A percentile compares a stretch with the other conserved stretches of the same genome.
phyloP scores from a whole-genome alignment of 2,888 invertebrate species.

The Aricia artaxerxes region DNA sequence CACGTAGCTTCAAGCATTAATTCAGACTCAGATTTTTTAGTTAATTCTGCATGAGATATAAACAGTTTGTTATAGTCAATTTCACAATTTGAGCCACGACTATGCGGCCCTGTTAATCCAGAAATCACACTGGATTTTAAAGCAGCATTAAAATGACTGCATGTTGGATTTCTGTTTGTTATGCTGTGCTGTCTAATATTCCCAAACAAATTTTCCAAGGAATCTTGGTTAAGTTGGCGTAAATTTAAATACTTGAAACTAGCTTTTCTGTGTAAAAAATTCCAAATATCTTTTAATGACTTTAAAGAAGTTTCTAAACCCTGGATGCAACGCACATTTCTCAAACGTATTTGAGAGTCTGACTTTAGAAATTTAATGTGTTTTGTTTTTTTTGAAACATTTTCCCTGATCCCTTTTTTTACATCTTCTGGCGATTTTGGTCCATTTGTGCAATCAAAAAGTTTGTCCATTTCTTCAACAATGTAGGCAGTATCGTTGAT shows the following conservation, averaged over 20 bases:
- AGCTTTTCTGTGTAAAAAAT: slow-evolving; percentile 34
- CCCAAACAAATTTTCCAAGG: slow-evolving; percentile 36
- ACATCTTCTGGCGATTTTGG: slow-evolving; percentile 37
- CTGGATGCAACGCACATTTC: slow-evolving; percentile 34
- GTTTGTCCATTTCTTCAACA: too few relatives aligned
- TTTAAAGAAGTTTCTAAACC: slow-evolving; percentile 32
- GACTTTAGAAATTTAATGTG: slow-evolving; percentile 36
- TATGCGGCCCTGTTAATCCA: slow-evolving; percentile 4
- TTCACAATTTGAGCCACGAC: slow-evolving; percentile 31
- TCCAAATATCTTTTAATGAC: slow-evolving; percentile 35
- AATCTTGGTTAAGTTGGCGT: slow-evolving; percentile 37
- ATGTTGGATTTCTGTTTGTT: slow-evolving; percentile 30
- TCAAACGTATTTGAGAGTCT: slow-evolving; percentile 22
- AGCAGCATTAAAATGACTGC: slow-evolving; percentile 18
- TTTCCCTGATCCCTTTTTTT: slow-evolving; percentile 37
- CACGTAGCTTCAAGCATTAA: neutral
- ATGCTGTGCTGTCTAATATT: slow-evolving; percentile 30
- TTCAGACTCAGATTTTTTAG: slow-evolving; percentile 5
- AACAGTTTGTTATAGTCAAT: slow-evolving; percentile 7
- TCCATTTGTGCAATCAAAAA: slow-evolving; percentile 38
- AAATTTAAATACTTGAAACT: slow-evolving; percentile 33
- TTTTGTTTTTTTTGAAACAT: slow-evolving; percentile 36
- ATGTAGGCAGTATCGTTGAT: too few relatives aligned
- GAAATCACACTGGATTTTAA: slow-evolving; percentile 19
- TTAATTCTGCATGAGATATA: slow-evolving; percentile 15